Base-by-base conservation (phyloP, 2,113 vertebrate species). In the Calidris pygmaea region DNA sequence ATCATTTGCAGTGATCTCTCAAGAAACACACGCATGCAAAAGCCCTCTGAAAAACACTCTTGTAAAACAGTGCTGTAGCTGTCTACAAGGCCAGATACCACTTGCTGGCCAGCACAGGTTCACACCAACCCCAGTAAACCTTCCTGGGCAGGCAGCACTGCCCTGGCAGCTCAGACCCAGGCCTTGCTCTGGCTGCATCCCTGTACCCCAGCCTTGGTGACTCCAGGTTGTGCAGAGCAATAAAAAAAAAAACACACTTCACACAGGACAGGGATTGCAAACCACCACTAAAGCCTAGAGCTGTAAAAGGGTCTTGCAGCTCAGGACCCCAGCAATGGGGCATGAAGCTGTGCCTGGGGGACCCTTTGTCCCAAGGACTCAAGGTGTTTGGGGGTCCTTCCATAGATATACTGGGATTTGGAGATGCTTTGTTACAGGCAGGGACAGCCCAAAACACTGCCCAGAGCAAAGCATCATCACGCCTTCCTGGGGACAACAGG, bases 1-100 rank as follows among this genome's bases (percentile, higher is more conserved):
- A 96, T 96, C 94, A 7, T 58, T 85, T 50, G 71, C 95, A 87
- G 92, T 21, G 68, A 90, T 95, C 90, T 94, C 88, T 87, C 74
- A 85, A 93, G 92, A 76, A 94, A 79, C 78, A 70, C 43, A 67
- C 1, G n/a, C 89, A 72, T 78, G 84, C 74, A 89, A 95, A 91
- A 94, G 35, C 45, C 62, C 66, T 82, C 24, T 27, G 48, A 93
- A 79, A 93, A 89, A 35, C 34, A 22, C 66, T 14, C 21, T 2
- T 87, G 71, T 68, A 66, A 71, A 48, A 20, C 39, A 35, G 20
- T 17, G 37, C 70, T 71, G 66, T 29, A 50, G 73, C 85, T 77
- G 72, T 32, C 62, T 81, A 10, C 1, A 1, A 71, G 65, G 13
- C 68, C 20, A 7, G 62, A 10, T 18, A 47, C 41, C 37, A 39